A percentile compares a stretch with the other conserved stretches of the same genome.
Evolutionary conservation across 2,797 vertebrate genomes (phyloP).

Genomic region (Oreochromis mossambicus): DNA sequence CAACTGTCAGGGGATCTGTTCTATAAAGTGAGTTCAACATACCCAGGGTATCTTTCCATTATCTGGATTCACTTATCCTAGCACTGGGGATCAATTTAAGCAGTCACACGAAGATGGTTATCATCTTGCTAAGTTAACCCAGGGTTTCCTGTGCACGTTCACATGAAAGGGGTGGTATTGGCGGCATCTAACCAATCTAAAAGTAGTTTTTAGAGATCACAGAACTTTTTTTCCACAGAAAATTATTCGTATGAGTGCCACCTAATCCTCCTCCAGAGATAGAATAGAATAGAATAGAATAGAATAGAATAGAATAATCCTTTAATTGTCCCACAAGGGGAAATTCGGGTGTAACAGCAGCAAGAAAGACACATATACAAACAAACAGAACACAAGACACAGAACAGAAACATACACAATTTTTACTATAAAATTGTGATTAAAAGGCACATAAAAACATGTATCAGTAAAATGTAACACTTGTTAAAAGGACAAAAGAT

Average conservation of each 20-base stretch:
- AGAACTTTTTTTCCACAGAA: neutral
- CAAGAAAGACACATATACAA: too few relatives aligned
- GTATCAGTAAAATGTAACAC: neutral
- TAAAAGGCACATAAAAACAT: neutral
- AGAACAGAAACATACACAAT: too few relatives aligned
- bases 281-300: too few relatives aligned
- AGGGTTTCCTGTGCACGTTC: neutral
- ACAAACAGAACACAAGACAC: too few relatives aligned
- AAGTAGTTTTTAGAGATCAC: neutral
- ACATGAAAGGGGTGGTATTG: neutral
- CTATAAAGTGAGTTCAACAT: neutral
- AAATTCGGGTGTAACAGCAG: too few relatives aligned
- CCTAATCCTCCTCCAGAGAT: neutral
- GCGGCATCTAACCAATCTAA: neutral
- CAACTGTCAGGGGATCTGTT: neutral
- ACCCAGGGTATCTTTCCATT: neutral
- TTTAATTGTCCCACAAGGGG: too few relatives aligned
- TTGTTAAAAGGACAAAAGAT: neutral
- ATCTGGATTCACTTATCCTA: neutral
- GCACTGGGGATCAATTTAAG: neutral
- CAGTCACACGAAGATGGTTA: neutral
- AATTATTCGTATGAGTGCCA: neutral
- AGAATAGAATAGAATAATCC: too few relatives aligned
- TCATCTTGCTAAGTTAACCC: neutral
- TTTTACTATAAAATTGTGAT: fast-evolving